Conservation (phyloP, 2,797 vertebrate genomes). For the Scarus forsteni region DNA sequence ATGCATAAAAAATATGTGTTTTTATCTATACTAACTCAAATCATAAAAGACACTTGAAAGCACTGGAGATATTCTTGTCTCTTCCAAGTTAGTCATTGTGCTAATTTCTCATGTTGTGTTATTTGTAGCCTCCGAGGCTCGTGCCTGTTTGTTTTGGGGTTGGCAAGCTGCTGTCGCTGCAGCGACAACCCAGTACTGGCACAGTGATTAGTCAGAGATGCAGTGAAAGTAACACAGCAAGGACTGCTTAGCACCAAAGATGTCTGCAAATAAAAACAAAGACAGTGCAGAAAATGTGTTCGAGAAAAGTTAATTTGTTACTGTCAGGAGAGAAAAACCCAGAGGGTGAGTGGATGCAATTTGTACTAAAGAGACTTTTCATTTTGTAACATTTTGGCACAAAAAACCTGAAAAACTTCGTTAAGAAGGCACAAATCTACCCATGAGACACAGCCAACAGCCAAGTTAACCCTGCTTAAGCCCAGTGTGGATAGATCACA, state of each 20-base stretch:
- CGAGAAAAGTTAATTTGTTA: slow-evolving; percentile 21
- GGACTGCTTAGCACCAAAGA: slow-evolving; percentile 47
- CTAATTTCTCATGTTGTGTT: slow-evolving; percentile 39
- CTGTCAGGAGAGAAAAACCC: not conserved
- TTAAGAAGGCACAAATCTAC: not conserved
- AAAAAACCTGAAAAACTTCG: not conserved
- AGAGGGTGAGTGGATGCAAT: not conserved
- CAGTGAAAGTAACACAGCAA: slow-evolving; percentile 52
- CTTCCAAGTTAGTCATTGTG: slow-evolving; percentile 18
- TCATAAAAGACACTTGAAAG: slow-evolving; percentile 3
- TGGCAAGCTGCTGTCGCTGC: slow-evolving; percentile 58
- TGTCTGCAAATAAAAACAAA: slow-evolving; percentile 57
- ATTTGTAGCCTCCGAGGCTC: slow-evolving; percentile 44
- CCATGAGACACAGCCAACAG: not conserved
- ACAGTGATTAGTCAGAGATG: slow-evolving; percentile 41
- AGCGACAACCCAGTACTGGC: slow-evolving; percentile 61
- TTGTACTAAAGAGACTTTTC: not conserved
- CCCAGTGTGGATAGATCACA: not conserved
- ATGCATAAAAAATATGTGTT: not conserved
- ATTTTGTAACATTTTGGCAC: too few species aligned
- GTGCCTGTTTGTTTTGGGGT: slow-evolving; percentile 51
- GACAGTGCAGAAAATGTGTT: slow-evolving; percentile 32
- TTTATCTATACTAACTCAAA: not conserved
- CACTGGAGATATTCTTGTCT: slow-evolving; percentile 23
- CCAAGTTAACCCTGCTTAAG: not conserved